Conservation (phyloP, 2,797 vertebrate genomes). For the Halcyon chelicuti region DNA sequence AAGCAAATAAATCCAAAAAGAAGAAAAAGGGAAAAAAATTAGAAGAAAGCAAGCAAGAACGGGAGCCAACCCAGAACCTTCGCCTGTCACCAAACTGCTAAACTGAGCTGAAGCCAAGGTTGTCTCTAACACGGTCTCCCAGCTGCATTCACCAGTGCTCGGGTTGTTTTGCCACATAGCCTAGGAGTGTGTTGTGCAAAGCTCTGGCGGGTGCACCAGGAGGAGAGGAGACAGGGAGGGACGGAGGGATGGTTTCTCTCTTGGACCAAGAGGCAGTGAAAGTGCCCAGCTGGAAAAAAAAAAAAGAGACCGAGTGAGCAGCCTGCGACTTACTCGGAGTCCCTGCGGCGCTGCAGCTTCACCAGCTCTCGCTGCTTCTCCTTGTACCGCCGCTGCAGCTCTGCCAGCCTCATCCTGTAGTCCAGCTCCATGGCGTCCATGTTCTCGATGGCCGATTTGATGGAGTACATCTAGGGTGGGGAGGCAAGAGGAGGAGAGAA, state of each 20-base stretch:
- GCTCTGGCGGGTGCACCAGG: slow-evolving; percentile 8
- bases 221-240: slow-evolving; percentile 9
- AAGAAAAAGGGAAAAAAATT: slow-evolving; percentile 1
- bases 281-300: slow-evolving; percentile 21
- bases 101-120: slow-evolving; percentile 66
- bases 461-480: slow-evolving; percentile 85
- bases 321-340: slow-evolving; percentile 87
- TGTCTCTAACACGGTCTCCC: slow-evolving; percentile 52
- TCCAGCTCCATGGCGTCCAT: slow-evolving; percentile 93
- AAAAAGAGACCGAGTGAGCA: neutral
- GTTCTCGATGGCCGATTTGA: slow-evolving; percentile 89
- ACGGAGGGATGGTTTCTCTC: slow-evolving; percentile 14
- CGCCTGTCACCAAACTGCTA: slow-evolving; percentile 61
- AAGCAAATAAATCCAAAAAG: slow-evolving; percentile 26
- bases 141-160: slow-evolving; percentile 31
- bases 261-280: neutral
- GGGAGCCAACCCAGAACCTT: slow-evolving; percentile 59
- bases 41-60: slow-evolving; percentile 48
- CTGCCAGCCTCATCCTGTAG: slow-evolving; percentile 91
- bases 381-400: slow-evolving; percentile 94
- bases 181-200: slow-evolving; percentile 60
- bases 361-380: slow-evolving; percentile 94
- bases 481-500: neutral
- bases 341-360: slow-evolving; percentile 90
- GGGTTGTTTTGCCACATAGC: slow-evolving; percentile 5